phyloP scores from a whole-genome alignment of 2,113 vertebrate genomes.

The Myiagra hebetior region DNA sequence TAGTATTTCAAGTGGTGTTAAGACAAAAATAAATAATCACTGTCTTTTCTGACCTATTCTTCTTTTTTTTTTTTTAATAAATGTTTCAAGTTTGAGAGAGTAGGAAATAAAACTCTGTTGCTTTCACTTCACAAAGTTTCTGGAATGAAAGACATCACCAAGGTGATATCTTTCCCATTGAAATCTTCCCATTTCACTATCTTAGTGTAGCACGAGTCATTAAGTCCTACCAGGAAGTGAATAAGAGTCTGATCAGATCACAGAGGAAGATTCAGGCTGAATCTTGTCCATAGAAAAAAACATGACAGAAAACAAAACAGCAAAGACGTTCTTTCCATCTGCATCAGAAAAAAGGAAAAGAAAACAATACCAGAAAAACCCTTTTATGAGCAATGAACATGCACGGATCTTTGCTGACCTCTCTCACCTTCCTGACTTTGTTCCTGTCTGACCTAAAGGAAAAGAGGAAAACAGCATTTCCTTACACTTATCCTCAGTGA shows the following conservation, averaged over 20 bases:
- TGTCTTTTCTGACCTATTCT: neutral
- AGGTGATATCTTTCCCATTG: neutral
- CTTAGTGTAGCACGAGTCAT: neutral
- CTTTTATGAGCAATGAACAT: neutral
- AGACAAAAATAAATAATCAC: neutral
- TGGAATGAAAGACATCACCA: neutral
- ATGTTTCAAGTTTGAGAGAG: neutral
- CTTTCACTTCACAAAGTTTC: neutral
- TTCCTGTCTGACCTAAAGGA: neutral
- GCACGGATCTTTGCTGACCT: neutral
- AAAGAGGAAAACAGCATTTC: neutral
- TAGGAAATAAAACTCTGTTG: neutral
- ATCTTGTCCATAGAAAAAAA: neutral
- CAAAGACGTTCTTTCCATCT: neutral
- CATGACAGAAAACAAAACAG: neutral
- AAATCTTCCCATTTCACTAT: neutral
- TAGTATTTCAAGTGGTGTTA: neutral
- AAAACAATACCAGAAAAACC: neutral
- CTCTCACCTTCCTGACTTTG: slow-evolving; percentile 25
- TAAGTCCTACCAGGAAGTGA: neutral
- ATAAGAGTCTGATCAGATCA: neutral
- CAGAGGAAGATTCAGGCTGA: neutral
- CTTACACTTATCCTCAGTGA: neutral
- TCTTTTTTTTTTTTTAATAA: neutral
- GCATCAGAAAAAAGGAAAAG: neutral